phyloP scores from a whole-genome alignment of 1,140 invertebrate species.

The Diorhabda elongata region DNA sequence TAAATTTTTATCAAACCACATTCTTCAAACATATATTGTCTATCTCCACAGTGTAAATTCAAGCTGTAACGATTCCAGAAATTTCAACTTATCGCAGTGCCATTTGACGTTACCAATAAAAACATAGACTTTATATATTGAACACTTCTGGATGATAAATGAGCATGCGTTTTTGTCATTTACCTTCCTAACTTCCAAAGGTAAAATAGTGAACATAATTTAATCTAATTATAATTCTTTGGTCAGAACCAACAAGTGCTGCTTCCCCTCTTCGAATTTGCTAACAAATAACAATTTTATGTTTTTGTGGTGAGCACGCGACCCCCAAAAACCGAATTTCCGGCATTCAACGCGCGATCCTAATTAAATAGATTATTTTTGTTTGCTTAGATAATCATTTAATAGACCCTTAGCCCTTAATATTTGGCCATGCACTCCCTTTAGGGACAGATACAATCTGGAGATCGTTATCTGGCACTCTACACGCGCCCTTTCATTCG shows the following conservation, averaged over 20 bases:
- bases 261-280: background rate
- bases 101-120: too few species aligned
- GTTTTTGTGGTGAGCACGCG: conserved; percentile 32
- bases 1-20: too few species aligned
- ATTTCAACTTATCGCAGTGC: too few species aligned
- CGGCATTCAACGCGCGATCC: conserved; percentile 37
- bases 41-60: too few species aligned
- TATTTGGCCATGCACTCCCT: conserved; percentile 42
- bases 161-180: too few species aligned
- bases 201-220: too few species aligned
- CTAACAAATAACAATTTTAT: background rate
- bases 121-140: too few species aligned
- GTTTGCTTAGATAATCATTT: conserved; percentile 51
- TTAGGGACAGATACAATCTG: conserved; percentile 35
- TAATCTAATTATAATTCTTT: too few species aligned
- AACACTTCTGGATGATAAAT: too few species aligned
- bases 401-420: conserved; percentile 42
- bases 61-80: too few species aligned
- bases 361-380: conserved; percentile 51
- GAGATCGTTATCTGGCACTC: conserved; percentile 29
- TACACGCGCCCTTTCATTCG: conserved; percentile 32
- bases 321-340: conserved; percentile 42
- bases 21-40: too few species aligned
- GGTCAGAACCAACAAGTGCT: background rate
- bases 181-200: too few species aligned